Conservation (phyloP, 1,140 invertebrate species). For the Papilio dardanus region DNA sequence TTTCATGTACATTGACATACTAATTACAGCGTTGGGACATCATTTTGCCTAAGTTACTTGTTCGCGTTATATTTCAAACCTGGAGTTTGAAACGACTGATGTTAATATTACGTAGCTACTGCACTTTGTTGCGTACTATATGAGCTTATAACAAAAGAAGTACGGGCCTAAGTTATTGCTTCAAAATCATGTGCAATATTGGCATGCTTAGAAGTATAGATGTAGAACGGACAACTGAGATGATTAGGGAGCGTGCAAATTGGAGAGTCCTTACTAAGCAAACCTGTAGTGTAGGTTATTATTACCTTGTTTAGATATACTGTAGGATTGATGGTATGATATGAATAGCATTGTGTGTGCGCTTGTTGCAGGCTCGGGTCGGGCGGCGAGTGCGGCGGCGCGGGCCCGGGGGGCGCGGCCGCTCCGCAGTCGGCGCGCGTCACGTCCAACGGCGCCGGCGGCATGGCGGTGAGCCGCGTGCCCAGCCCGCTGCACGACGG, state of each 20-base stretch:
- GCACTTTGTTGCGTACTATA: background rate
- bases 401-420: conserved; percentile 90
- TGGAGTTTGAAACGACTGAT: background rate
- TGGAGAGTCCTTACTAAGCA: background rate
- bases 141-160: background rate
- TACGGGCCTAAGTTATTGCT: background rate
- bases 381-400: conserved; percentile 91
- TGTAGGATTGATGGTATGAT: background rate
- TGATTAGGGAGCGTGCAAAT: background rate
- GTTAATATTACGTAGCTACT: background rate
- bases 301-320: background rate
- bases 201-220: background rate
- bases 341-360: conserved; percentile 28
- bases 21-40: background rate
- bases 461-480: conserved; percentile 95
- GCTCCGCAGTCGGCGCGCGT: conserved; percentile 85
- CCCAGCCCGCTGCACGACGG: conserved; percentile 95
- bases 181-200: background rate
- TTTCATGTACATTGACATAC: background rate
- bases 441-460: conserved; percentile 90
- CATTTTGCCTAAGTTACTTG: background rate
- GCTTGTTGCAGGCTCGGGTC: conserved; percentile 65
- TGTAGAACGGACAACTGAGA: background rate
- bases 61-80: background rate
- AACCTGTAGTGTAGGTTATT: background rate